Percentiles rank a stretch among this genome's conserved stretches.
Conservation (phyloP, 2,113 vertebrate species). For the Equus quagga region DNA sequence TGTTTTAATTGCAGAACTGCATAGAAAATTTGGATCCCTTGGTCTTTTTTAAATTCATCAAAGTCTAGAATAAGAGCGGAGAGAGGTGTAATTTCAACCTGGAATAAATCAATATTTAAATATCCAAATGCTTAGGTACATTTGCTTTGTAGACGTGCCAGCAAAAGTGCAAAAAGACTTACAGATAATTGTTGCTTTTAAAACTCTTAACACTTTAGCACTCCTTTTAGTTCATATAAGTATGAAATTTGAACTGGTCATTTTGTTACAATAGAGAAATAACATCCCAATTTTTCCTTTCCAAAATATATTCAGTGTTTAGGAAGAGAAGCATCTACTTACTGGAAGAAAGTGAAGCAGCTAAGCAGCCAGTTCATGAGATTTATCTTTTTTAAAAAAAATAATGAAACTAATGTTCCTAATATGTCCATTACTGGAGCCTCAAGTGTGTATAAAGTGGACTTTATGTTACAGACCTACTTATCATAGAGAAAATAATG, state of each 20-base stretch:
- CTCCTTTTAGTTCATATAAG: conserved; percentile 77
- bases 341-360: conserved; percentile 70
- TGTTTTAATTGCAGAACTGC: conserved; percentile 56
- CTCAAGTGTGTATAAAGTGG: not conserved
- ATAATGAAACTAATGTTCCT: conserved; percentile 34
- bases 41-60: conserved; percentile 58
- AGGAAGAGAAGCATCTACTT: conserved; percentile 61
- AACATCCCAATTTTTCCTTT: conserved; percentile 28
- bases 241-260: conserved; percentile 77
- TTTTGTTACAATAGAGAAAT: conserved; percentile 73
- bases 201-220: conserved; percentile 76
- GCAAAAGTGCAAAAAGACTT: conserved; percentile 82
- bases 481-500: conserved; percentile 70
- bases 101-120: conserved; percentile 80
- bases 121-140: conserved; percentile 77
- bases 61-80: conserved; percentile 65
- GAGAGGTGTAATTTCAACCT: conserved; percentile 71
- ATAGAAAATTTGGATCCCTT: not conserved
- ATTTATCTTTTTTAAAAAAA: conserved; percentile 26
- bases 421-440: not conserved
- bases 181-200: conserved; percentile 81
- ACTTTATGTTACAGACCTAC: conserved; percentile 62
- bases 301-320: conserved; percentile 60
- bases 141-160: conserved; percentile 83
- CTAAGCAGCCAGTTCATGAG: conserved; percentile 64